Conservation (phyloP, 2,888 invertebrate genomes). For the Papilio elwesi region DNA sequence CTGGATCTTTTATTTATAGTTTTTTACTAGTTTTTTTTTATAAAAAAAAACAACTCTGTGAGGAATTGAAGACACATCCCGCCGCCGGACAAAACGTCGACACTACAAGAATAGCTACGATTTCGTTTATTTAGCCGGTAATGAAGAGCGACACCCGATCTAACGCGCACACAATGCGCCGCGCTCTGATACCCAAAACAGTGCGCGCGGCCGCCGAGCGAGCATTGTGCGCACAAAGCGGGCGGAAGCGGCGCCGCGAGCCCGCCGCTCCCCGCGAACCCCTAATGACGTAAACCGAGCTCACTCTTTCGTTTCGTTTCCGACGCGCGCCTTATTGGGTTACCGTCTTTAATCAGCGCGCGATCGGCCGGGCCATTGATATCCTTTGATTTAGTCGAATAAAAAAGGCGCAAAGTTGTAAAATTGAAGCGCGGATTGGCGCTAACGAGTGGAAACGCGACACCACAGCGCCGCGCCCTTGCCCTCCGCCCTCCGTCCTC, state of each 20-base stretch:
- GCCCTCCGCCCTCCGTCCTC: not conserved
- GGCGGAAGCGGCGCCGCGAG: constrained; percentile 53
- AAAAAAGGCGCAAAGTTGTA: constrained; percentile 55
- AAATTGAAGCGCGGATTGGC: constrained; percentile 41
- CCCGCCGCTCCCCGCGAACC: constrained; percentile 58
- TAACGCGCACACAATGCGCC: constrained; percentile 51
- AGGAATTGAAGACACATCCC: not conserved
- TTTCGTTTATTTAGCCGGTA: constrained; percentile 25
- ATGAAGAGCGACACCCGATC: constrained; percentile 49
- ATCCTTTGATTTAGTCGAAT: constrained; percentile 69
- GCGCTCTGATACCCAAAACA: constrained; percentile 55
- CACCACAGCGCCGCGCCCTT: not conserved
- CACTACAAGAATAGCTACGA: constrained; percentile 18
- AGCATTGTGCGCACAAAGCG: constrained; percentile 35
- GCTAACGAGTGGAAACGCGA: constrained; percentile 39
- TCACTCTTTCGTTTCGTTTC: constrained; percentile 74
- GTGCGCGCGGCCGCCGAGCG: constrained; percentile 32
- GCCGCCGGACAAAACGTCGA: constrained; percentile 11
- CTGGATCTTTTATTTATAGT: no score
- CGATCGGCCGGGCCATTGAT: constrained; percentile 70
- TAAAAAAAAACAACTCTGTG: not conserved
- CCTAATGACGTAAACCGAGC: constrained; percentile 78
- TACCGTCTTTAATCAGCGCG: constrained; percentile 78
- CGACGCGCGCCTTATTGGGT: constrained; percentile 74
- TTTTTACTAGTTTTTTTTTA: no score